phyloP scores from a whole-genome alignment of 2,797 vertebrate species.

The Tauraco hartlaubi region DNA sequence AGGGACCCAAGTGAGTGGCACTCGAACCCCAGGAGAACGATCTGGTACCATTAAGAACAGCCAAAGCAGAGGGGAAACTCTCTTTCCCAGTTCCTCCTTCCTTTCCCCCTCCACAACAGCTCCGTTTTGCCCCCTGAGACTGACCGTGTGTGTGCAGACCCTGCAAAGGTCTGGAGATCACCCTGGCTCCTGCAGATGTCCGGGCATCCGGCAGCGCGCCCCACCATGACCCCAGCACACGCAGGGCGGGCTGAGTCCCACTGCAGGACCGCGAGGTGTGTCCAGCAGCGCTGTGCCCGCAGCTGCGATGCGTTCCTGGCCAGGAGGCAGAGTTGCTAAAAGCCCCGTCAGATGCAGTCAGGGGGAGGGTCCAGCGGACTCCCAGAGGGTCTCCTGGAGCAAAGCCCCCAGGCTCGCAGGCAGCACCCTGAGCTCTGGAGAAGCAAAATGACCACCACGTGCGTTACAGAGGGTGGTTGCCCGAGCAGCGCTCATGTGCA shows the following conservation, averaged over 20 bases:
- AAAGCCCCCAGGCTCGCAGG: neutral
- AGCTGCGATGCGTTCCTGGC: neutral
- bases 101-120: fast-evolving
- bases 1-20: neutral
- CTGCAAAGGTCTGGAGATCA: neutral
- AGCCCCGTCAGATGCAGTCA: neutral
- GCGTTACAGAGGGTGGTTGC: fast-evolving
- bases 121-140: fast-evolving
- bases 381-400: neutral
- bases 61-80: neutral
- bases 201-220: fast-evolving
- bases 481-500: fast-evolving
- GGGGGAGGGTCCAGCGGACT: neutral
- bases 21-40: neutral
- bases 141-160: fast-evolving
- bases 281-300: fast-evolving
- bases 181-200: no score
- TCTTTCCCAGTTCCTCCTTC: no score
- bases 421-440: neutral
- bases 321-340: neutral
- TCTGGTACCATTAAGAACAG: neutral
- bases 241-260: neutral
- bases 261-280: fast-evolving
- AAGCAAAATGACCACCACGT: fast-evolving
- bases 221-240: fast-evolving